Base-by-base conservation (phyloP, 2,797 vertebrate genomes). In the Anableps anableps region DNA sequence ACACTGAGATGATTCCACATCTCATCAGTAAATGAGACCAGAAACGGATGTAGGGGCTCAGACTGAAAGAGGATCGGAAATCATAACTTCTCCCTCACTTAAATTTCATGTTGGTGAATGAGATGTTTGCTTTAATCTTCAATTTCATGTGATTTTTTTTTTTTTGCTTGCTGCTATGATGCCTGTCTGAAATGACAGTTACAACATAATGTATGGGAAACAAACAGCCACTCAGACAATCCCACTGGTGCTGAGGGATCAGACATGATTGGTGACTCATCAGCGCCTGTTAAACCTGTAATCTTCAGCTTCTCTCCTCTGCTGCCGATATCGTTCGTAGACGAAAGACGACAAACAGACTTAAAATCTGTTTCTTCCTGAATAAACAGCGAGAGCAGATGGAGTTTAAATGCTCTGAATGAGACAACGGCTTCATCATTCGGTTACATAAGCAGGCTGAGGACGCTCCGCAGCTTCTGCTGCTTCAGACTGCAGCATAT, bases 351-450 rank as follows among this genome's bases (percentile, higher is more conserved):
- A 51, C 75, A n/a, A 64, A 36, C 31, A 3, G 34, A 64, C 70
- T 6, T n/a, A 62, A 48, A 74, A 50, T 62, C 53, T 74, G 78
- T 47, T 73, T 50, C 13, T 50, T 71, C 29, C 36, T 66, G 75
- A 81, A 81, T 66, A 36, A 74, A 38, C 29, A n/a, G 43, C 10
- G 29, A 9, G 34, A 74, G 62, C 80, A 82, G 80, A 82, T 74
- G 80, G 75, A 82, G 80, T 48, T 55, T 53, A 29, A 66, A 66
- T n/a, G 74, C 71, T 76, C 51, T 71, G 38, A 80, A 66, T 68
- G 60, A 74, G 78, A 71, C 66, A 21, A 31, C 76, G 64, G 53
- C 10, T 51, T 72, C 7, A 51, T 76, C 75, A 66, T 23, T 7
- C n/a, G 16, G 66, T 43, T 45, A 72, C 80, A 73, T 72, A 72